These are phyloP conservation scores for Zaprionus capensis DNA, from an alignment of 1,140 invertebrate species.

Conservation along the genomic window DNA sequence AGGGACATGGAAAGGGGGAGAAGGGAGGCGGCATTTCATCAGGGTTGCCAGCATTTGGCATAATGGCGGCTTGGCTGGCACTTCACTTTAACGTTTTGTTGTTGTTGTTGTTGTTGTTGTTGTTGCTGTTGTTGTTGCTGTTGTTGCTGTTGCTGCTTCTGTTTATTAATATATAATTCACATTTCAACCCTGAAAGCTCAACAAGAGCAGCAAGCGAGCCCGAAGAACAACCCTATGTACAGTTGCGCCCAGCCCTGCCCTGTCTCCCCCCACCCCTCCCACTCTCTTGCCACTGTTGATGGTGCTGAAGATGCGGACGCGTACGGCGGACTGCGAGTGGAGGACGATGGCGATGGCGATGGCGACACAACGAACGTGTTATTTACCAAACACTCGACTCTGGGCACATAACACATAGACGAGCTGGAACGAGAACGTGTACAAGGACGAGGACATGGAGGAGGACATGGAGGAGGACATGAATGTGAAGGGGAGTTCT, in stretches of 20 bases:
- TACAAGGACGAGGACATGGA: not conserved
- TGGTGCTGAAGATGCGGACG: conserved; percentile 42
- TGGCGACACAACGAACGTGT: conserved; percentile 79
- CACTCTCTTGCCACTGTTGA: conserved; percentile 26
- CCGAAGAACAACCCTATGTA: conserved; percentile 53
- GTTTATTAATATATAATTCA: conserved; percentile 69
- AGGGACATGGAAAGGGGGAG: conserved; percentile 39
- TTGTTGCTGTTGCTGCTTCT: conserved; percentile 48
- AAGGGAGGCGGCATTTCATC: conserved; percentile 19
- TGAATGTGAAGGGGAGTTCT: not conserved
- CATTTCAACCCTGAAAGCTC: conserved; percentile 74
- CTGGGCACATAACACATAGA: conserved; percentile 74
- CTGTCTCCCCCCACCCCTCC: not conserved
- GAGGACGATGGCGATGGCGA: conserved; percentile 31
- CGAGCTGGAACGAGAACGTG: not conserved
- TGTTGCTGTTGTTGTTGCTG: conserved; percentile 36
- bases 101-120: conserved; percentile 37
- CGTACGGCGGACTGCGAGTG: not conserved
- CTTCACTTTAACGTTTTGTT: conserved; percentile 59
- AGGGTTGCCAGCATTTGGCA: conserved; percentile 57
- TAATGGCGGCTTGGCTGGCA: conserved; percentile 66
- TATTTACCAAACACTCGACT: conserved; percentile 82
- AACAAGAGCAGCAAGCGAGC: conserved; percentile 11
- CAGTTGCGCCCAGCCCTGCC: conserved; percentile 21
- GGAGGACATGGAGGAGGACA: not conserved